phyloP scores from a whole-genome alignment of 37 sponge, comb jelly and placozoan genomes.

The Crambe crambe region DNA sequence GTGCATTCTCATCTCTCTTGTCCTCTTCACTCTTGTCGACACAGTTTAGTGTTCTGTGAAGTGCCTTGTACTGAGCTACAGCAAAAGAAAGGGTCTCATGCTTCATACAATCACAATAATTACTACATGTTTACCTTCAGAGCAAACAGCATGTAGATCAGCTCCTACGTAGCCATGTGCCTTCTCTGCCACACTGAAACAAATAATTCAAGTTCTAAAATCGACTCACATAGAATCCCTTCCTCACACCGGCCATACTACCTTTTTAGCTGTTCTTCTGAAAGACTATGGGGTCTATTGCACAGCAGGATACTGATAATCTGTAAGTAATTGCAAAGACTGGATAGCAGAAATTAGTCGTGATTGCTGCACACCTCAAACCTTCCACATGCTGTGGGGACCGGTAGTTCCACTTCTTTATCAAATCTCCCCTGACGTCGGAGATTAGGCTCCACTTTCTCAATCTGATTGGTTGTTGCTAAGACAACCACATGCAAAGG shows the following conservation, averaged over 20 bases:
- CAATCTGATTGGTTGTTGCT: conserved; percentile 79
- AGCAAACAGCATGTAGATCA: conserved; percentile 78
- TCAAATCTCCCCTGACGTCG: conserved; percentile 85
- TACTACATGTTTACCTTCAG: conserved; percentile 54
- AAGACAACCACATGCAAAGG: conserved; percentile 63
- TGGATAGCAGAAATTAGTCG: neutral
- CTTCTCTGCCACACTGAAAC: conserved; percentile 49
- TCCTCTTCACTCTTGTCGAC: neutral
- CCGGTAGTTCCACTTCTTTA: conserved; percentile 68
- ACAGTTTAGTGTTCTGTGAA: conserved; percentile 14
- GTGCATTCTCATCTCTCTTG: neutral
- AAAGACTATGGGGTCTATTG: neutral
- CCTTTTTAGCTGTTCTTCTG: neutral
- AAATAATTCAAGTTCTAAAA: neutral
- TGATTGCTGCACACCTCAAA: conserved; percentile 17
- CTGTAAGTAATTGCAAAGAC: neutral
- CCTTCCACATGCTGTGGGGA: conserved; percentile 51
- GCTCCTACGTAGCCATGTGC: conserved; percentile 94
- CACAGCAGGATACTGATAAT: neutral
- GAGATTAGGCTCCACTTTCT: conserved; percentile 60
- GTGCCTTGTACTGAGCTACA: conserved; percentile 51
- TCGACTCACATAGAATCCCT: neutral
- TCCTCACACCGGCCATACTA: neutral
- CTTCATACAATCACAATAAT: neutral
- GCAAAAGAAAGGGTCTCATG: neutral